Evolutionary conservation across 2,888 invertebrate genomes (phyloP).

Genomic region (Ornithoptera priamus): DNA sequence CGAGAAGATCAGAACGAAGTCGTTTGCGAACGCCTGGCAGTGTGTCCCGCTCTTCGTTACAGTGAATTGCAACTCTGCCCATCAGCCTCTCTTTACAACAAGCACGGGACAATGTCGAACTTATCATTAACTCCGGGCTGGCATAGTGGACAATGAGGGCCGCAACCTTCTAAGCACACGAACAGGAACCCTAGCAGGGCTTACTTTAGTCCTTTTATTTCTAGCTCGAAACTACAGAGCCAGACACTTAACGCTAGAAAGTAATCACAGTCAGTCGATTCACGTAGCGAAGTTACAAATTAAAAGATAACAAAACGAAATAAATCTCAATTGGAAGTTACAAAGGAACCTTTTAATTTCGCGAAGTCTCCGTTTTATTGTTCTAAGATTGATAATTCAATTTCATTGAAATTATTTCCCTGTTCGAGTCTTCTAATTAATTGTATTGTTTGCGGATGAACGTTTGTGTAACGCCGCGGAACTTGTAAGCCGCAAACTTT

Average conservation of each 20-base stretch:
- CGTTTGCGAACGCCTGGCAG: too few species aligned
- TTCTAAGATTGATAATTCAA: slow-evolving; percentile 17
- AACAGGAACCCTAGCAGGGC: too few species aligned
- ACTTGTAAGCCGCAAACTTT: background rate
- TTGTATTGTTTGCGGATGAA: slow-evolving; percentile 18
- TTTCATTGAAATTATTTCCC: slow-evolving; percentile 10
- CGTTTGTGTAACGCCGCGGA: background rate
- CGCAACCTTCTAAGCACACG: too few species aligned
- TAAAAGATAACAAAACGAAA: slow-evolving; percentile 5
- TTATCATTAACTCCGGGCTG: too few species aligned
- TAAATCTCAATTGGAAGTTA: slow-evolving; percentile 2
- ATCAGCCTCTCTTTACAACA: too few species aligned
- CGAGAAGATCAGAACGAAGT: too few species aligned
- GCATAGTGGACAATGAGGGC: too few species aligned
- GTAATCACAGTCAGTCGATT: background rate
- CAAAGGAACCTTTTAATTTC: slow-evolving; percentile 17
- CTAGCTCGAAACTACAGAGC: too few species aligned
- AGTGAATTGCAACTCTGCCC: too few species aligned
- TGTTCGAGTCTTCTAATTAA: slow-evolving; percentile 13
- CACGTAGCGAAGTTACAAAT: background rate
- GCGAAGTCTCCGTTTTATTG: slow-evolving; percentile 4
- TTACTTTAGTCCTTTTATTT: too few species aligned
- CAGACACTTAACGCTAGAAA: background rate
- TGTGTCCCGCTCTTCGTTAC: too few species aligned
- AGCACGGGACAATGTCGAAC: too few species aligned